Base-by-base conservation (phyloP, 2,797 vertebrate genomes). In the Sebastes flavidus region DNA sequence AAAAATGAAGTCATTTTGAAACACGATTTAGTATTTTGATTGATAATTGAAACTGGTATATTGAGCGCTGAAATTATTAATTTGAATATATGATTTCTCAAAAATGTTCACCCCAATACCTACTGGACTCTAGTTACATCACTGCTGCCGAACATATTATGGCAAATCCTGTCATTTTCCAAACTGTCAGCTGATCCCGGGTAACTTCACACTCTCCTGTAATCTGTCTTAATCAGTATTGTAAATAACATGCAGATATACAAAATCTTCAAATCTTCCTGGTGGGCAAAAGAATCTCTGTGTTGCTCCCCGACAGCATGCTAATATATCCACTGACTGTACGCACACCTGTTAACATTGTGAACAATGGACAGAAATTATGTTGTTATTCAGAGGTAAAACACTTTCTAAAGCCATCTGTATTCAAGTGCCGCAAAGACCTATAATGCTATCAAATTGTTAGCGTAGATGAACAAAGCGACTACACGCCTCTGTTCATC, bases 231-330 rank as follows among this genome's bases (percentile, higher is more conserved):
- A 72, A 88, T 75, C 87, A 75, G 85, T 91, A 69, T 83, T 95
- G 91, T 95, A 95, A 92, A 95, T 94, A 94, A 91, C 78, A 61
- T 81, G 81, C 90, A 87, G 63, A 80, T 89, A 83, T 82, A 86
- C 79, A 80, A 83, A 76, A 78, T 88, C 80, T 88, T 83, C 86
- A 85, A 91, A 87, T 91, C 91, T 91, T 93, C 89, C 89, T 61
- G 70, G 82, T 83, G 81, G 87, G 89, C 86, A 84, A 76, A 88
- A 84, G 42, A 84, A 77, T 78, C 62, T 77, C 59, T 52, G 71
- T 78, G 76, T 89, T 84, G 55, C 78, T 89, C 78, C 72, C 79
- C 85, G 91, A 93, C 87, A 91, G 95, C 94, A 95, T 96, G 95
- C 92, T 89, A 62, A 84, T 87, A 92, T 92, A 93, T 82, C 73